Base-by-base conservation (phyloP, 2,888 invertebrate species). In the Apantesis nais region DNA sequence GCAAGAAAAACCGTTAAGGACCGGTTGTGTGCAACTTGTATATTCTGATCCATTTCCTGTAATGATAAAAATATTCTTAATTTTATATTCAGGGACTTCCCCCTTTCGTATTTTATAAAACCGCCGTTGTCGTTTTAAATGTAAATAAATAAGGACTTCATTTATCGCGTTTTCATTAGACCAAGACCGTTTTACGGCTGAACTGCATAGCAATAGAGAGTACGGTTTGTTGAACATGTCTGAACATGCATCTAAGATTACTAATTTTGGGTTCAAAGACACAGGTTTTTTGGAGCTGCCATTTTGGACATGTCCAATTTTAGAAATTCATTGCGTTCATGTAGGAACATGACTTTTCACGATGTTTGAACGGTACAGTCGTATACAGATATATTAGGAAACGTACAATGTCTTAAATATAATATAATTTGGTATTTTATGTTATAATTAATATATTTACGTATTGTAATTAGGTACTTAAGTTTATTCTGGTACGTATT, bases 181-280 rank as follows among this genome's bases (percentile, higher is more conserved):
- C 66, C 68, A 70, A 41, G 52, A 37, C 58, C 39, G 69, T 73
- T 74, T 29, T 29, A 66, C 29, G 14, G 12, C 22, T 14, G 68
- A 66, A 31, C 39, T 63, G 69, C 68, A 41, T 31, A 31, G 41
- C 29, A 22, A 31, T 44, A 25, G 5, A 7, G 48, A 63, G 55
- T 44, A 25, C 29, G 22, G 34, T 74, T 73, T 70, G 71, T 78
- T 74, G 70, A 29, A 80, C 80, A 81, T 72, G 80, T 80, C 66
- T 73, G 31, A 68, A 79, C 80, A 67, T 79, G 79, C 64, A 41
- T 61, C 70, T 76, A 73, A 62, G 62, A 37, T 58, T 58, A 37
- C 25, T 37, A 66, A 66, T 65, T 52, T 52, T 61, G 70, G 66
- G 71, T 64, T 72, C 66, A 73, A 74, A 75, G 67, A 63, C 62